Evolutionary conservation across 2,113 vertebrate species (phyloP), one percentile per base, ranked within the genome.

Genomic region (Pipra filicauda): DNA sequence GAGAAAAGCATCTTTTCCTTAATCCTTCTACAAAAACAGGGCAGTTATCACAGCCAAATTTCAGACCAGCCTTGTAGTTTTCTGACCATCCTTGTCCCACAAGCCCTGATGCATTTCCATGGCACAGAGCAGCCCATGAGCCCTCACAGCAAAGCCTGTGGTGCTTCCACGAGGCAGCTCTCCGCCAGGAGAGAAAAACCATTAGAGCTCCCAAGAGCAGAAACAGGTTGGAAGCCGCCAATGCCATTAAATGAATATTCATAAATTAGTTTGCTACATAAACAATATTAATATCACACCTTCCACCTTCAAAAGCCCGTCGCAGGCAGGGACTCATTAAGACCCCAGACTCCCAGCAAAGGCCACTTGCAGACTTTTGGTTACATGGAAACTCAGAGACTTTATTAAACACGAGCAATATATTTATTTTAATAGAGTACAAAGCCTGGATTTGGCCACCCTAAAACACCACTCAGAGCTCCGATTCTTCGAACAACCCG

Each of bases 361-460:
- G 85, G 44, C 57, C 9, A 2, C 55, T 65, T 3, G 2, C 78
- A 64, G 85, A 26, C 72, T 77, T 80, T 41, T 1, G 1, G 67
- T 52, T 91, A 37, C 27, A 12, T 51, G 88, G 41, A 78, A 95
- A 92, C 73, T 77, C 20, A 2, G 83, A 2, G 11, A 94, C 88
- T 91, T 96, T 95, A 95, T 96, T 96, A 93, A 96, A 96, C 90
- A 80, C 57, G 0, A 80, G 91, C 83, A 61, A 95, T 92, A 77
- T 57, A 96, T 94, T 96, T 92, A 91, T 96, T 96, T 93, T 96
- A 95, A 94, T 77, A 67, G 92, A 96, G 88, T 80, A 93, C 91
- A 96, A 96, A 96, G 90, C 88, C 86, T 49, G 83, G 95, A 74
- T 78, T 88, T 88, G 93, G 92, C 96, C 96, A 97, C 95, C 95